Evolutionary conservation across 2,888 invertebrate genomes (phyloP), one percentile per base, ranked within the genome.

Genomic region (Harpalus rufipes): DNA sequence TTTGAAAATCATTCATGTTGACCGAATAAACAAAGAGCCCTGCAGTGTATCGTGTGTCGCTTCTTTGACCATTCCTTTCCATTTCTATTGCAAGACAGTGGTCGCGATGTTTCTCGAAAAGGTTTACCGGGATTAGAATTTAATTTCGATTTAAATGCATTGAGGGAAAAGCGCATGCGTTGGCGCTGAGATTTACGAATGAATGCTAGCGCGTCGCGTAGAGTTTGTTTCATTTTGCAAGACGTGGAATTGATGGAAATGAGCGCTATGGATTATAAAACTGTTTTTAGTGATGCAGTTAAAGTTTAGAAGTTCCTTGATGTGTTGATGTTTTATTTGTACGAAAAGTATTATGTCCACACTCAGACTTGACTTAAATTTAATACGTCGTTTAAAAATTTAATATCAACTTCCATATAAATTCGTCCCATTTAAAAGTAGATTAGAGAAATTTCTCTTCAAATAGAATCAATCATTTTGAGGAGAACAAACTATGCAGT

Each of bases 121-220:
- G 83, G 78, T 78, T 76, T 84, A 65, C 8, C 76, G 44, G 78
- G 78, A 84, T 84, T 84, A 84, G 65, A 84, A 84, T 84, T 84
- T 84, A 84, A 84, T 84, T 84, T 84, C 84, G 65, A 76, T 84
- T 84, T 84, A 84, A 84, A 84, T 84, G 84, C 84, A 84, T 78
- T 58, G 78, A 78, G 56, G 1, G 44, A 56, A 51, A 74, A 32
- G 44, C 44, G 44, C 72, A 74, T 74, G 72, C 44, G 72, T 44
- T 16, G 8, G 72, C 44, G 21, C 14, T 39, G 44, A 74, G 72
- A 51, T 74, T 74, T 74, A 44, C 44, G 8, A 44, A 68, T 21
- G 41, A 74, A 39, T 41, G 21, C 65, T n/a, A n/a, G 39, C 41
- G 68, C 68, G 41, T 68, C 68, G 14, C 14, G 0, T 41, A 5